These are phyloP conservation scores for Scomber colias DNA, from an alignment of 2,113 vertebrate species.

Conservation along the genomic window DNA sequence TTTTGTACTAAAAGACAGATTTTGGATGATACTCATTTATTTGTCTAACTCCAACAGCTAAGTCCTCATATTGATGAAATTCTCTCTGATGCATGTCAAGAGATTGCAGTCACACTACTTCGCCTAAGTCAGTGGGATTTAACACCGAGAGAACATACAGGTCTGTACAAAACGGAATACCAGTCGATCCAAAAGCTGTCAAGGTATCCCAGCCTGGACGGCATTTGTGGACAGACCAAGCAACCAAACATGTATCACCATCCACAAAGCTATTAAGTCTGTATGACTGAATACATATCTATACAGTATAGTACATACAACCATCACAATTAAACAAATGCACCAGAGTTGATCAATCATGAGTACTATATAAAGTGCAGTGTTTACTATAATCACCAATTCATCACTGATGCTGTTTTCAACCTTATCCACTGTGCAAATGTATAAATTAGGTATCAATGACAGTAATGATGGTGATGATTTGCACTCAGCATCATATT, in stretches of 20 bases:
- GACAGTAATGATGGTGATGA: not conserved
- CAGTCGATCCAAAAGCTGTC: not conserved
- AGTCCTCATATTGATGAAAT: too few species aligned
- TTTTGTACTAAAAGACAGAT: too few species aligned
- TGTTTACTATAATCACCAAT: not conserved
- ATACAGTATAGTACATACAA: not conserved
- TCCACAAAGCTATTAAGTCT: not conserved
- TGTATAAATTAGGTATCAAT: conserved; percentile 18
- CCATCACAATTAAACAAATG: not conserved
- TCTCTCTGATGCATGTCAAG: too few species aligned
- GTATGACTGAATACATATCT: not conserved
- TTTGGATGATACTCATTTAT: too few species aligned
- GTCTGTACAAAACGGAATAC: not conserved
- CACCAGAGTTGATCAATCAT: not conserved
- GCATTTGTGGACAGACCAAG: too few species aligned
- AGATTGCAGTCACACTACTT: too few species aligned
- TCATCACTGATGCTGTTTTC: not conserved
- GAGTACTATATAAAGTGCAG: not conserved
- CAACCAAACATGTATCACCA: too few species aligned
- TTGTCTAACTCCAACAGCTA: too few species aligned
- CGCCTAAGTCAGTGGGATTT: not conserved
- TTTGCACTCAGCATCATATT: conserved; percentile 4
- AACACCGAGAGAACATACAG: too few species aligned
- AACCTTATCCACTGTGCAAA: not conserved
- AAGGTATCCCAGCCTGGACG: too few species aligned